Base-by-base conservation (phyloP, 2,113 vertebrate species). In the cat (Felis catus) region DNA sequence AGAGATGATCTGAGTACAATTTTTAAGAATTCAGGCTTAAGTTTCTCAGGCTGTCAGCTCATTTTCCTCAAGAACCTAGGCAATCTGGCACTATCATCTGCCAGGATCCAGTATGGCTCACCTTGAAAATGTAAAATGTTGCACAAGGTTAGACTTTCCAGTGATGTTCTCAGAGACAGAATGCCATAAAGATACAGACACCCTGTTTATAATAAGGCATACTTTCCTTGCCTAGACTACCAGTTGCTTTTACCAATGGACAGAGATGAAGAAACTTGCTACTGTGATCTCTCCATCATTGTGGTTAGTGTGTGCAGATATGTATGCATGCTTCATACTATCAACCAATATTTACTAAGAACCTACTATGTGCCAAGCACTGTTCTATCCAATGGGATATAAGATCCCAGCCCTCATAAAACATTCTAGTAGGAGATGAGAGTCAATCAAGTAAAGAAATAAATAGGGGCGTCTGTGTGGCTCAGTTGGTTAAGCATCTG, bases 11-110 rank as follows among this genome's bases (percentile, higher is more conserved):
- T 82, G 33, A 94, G 31, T 89, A 58, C 45, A 73, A 1, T 58
- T 96, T 81, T 78, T 78, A 91, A 93, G 65, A 90, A 90, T 18
- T 86, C 33, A 91, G 66, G 23, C 63, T 83, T 79, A 91, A 33
- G 3, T 91, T 86, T 73, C 90, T 87, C 41, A 65, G 84, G 12
- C 6, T 45, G 8, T 80, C 18, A 91, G 14, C 12, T 86, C 11
- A 58, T 71, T 80, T 53, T 74, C n/a, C 23, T 93, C 7, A 90
- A 86, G 74, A 84, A 94, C 61, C 48, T n/a, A 84, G 58, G 48
- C 14, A 80, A 74, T 18, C 13, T 73, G 33, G 65, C 8, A 86
- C 15, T 91, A 61, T 39, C 48, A 82, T 55, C 12, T 53, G 31
- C 51, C 39, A 80, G 83, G 33, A 45, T 55, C 61, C 16, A 89